These are phyloP conservation scores for Grammomys surdaster DNA, from an alignment of 2,113 vertebrate species.

Conservation along the genomic window DNA sequence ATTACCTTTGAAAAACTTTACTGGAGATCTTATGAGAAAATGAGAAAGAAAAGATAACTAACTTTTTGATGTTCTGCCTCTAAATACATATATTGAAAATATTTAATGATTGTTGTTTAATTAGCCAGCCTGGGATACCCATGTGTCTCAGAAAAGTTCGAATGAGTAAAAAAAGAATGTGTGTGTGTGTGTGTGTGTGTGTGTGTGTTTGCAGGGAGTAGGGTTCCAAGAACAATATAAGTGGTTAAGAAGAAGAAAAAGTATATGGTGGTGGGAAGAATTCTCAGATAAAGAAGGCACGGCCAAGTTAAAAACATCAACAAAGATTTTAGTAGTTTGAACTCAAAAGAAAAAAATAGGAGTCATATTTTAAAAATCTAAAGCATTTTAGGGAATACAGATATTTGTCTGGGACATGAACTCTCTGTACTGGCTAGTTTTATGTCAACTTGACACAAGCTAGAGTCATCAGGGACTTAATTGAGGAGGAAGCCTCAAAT, in stretches of 20 bases:
- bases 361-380: not conserved
- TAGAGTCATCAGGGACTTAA: not conserved
- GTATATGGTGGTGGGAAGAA: not conserved
- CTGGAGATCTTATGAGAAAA: slow-evolving; percentile 8
- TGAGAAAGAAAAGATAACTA: not conserved
- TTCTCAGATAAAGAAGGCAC: not conserved
- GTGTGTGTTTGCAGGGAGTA: not conserved
- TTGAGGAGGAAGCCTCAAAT: not conserved
- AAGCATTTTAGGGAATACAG: not conserved
- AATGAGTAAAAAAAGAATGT: not conserved
- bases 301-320: not conserved
- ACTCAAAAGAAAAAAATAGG: not conserved
- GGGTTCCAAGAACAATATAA: not conserved
- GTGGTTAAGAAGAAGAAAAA: not conserved
- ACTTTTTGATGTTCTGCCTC: not conserved
- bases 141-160: not conserved
- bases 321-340: not conserved
- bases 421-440: not conserved
- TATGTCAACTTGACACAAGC: not conserved
- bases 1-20: not conserved
- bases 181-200: no score
- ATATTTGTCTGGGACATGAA: not conserved
- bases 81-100: slow-evolving; percentile 18
- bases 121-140: not conserved
- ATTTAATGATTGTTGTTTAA: not conserved